Conservation (phyloP, 1,140 invertebrate species). For the Acromyrmex echinatior region DNA sequence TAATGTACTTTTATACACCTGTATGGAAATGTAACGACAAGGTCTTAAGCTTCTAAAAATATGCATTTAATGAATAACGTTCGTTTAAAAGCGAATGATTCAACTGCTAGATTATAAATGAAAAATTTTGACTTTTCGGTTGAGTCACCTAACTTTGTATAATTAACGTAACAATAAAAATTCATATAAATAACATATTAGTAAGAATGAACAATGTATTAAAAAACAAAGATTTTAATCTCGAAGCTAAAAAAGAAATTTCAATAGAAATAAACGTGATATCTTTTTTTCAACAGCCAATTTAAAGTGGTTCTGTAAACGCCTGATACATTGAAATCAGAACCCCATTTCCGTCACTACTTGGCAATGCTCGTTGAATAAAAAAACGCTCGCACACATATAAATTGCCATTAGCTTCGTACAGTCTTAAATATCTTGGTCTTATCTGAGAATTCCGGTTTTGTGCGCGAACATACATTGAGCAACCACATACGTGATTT, state of each 20-base stretch:
- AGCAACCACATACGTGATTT: slow-evolving; percentile 60
- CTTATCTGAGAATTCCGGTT: slow-evolving; percentile 60
- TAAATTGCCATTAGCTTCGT: slow-evolving; percentile 36
- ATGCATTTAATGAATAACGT: background rate
- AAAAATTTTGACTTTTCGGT: background rate
- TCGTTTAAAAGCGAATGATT: background rate
- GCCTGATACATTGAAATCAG: slow-evolving; percentile 30
- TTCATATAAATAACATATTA: background rate
- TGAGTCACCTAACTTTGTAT: background rate
- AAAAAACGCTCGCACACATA: slow-evolving; percentile 13
- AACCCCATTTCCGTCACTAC: background rate
- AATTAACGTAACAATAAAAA: background rate
- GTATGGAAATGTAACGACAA: background rate
- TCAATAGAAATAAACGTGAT: background rate
- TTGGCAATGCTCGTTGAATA: slow-evolving; percentile 22
- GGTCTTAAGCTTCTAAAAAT: background rate
- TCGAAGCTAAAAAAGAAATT: background rate
- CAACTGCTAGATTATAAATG: background rate
- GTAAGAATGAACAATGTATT: background rate
- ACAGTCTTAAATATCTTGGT: slow-evolving; percentile 50
- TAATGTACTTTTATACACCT: background rate
- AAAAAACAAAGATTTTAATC: background rate
- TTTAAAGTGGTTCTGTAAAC: slow-evolving; percentile 15
- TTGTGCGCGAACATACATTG: slow-evolving; percentile 49
- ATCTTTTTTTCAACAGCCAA: background rate